Base-by-base conservation (phyloP, 2,888 invertebrate species). In the Cordilura impudica region DNA sequence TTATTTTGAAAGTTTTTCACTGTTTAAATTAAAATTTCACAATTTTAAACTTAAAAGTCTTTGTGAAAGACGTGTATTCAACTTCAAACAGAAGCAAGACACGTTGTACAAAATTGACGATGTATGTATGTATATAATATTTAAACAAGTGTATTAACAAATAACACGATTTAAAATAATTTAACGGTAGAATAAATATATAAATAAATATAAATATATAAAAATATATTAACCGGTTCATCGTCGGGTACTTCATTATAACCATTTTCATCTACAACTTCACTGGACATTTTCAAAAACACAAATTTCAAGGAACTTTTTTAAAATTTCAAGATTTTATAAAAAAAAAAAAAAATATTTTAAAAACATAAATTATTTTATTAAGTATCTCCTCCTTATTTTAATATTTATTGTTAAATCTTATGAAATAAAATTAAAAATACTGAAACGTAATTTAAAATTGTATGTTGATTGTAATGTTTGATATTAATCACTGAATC, bases 401-500 rank as follows among this genome's bases (percentile, higher is more conserved):
- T n/a, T n/a, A n/a, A n/a, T n/a, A n/a, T 58, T 29, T 39, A 4
- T 45, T 2, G 4, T n/a, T 39, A 39, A 39, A n/a, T 39, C n/a
- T 10, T 31, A 31, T 43, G 43, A 7, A 3, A 49, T 47, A 12
- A 45, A 26, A 45, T 26, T 47, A n/a, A 45, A 43, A 80, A 76
- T 45, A 61, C 26, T 70, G 23, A 51, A 65, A 72, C 29, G 47
- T 61, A 56, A 21, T 39, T 10, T 51, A 21, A 76, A 26, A 7
- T 60, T 53, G 31, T 63, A 51, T 58, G 67, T 47, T 54, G 76
- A 65, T 56, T 70, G 74, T 54, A 71, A 63, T 23, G 74, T 71
- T 74, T 77, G 69, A 74, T 75, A 82, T 72, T 72, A 72, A 65
- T 74, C 67, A 80, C 78, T 78, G 80, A 81, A 77, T 79, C 77